phyloP scores from a whole-genome alignment of 1,140 invertebrate genomes.

The Eupeodes corollae region DNA sequence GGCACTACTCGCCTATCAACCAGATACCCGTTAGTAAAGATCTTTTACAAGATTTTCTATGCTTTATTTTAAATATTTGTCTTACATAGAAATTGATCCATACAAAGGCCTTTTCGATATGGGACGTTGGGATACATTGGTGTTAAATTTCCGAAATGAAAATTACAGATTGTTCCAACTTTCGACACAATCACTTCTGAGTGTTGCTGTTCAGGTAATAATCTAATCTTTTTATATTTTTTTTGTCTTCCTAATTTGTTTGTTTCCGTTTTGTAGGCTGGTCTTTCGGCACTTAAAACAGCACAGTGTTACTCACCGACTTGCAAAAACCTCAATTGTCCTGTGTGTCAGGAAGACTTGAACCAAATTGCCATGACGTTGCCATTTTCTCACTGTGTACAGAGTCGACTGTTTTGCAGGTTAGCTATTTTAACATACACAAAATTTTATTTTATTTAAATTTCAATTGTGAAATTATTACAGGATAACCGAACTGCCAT shows the following conservation, averaged over 20 bases:
- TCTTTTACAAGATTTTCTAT: neutral
- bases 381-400: constrained; percentile 92
- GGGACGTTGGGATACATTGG: constrained; percentile 66
- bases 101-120: constrained; percentile 45
- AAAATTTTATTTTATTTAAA: neutral
- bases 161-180: constrained; percentile 91
- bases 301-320: constrained; percentile 64
- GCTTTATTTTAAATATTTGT: too few relatives aligned
- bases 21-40: constrained; percentile 51
- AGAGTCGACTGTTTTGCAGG: constrained; percentile 70
- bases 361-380: constrained; percentile 75
- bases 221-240: neutral
- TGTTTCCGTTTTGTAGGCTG: constrained; percentile 48
- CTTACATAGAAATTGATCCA: constrained; percentile 41
- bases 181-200: constrained; percentile 81
- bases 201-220: constrained; percentile 61
- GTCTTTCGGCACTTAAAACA: constrained; percentile 89
- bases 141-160: constrained; percentile 84
- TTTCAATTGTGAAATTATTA: constrained; percentile 44
- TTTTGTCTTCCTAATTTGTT: neutral
- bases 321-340: constrained; percentile 73
- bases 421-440: neutral
- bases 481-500: constrained; percentile 76
- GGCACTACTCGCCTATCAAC: constrained; percentile 86
- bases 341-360: constrained; percentile 81